phyloP scores from a whole-genome alignment of 2,113 vertebrate species.

The Synodontis membranacea region DNA sequence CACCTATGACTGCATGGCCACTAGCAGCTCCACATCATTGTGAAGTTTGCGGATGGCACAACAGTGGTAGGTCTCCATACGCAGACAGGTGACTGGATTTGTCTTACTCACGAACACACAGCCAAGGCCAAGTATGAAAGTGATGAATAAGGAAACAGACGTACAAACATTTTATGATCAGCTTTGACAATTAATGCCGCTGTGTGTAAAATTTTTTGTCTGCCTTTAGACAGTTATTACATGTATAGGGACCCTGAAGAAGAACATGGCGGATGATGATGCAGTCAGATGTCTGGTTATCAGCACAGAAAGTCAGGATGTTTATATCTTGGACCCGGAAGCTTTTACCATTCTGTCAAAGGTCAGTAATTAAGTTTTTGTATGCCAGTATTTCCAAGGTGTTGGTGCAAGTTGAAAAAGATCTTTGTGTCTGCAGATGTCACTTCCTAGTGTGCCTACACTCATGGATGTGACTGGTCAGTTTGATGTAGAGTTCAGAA shows the following conservation, averaged over 20 bases:
- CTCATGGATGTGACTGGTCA: constrained; percentile 85
- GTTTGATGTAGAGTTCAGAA: constrained; percentile 87
- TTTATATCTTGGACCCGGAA: constrained; percentile 84
- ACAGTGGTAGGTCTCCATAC: too few relatives aligned
- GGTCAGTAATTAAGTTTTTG: constrained; percentile 56
- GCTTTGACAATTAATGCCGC: too few relatives aligned
- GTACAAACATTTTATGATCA: neutral
- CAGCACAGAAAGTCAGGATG: constrained; percentile 79
- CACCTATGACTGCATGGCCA: too few relatives aligned
- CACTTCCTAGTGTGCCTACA: constrained; percentile 77
- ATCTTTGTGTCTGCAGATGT: constrained; percentile 72
- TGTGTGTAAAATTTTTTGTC: constrained; percentile 16
- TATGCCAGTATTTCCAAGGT: neutral
- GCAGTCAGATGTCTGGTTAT: constrained; percentile 85
- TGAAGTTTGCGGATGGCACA: too few relatives aligned
- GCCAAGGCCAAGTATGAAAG: too few relatives aligned
- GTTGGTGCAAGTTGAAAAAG: neutral
- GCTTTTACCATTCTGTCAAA: constrained; percentile 84
- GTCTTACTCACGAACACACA: too few relatives aligned
- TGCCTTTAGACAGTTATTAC: constrained; percentile 84
- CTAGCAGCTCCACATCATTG: too few relatives aligned
- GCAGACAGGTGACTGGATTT: constrained; percentile 73
- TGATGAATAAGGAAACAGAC: neutral
- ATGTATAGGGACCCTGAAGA: constrained; percentile 84
- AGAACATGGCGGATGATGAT: constrained; percentile 86